Conservation (phyloP, 92 coral and sea anemone species). For the Palythoa grandis region DNA sequence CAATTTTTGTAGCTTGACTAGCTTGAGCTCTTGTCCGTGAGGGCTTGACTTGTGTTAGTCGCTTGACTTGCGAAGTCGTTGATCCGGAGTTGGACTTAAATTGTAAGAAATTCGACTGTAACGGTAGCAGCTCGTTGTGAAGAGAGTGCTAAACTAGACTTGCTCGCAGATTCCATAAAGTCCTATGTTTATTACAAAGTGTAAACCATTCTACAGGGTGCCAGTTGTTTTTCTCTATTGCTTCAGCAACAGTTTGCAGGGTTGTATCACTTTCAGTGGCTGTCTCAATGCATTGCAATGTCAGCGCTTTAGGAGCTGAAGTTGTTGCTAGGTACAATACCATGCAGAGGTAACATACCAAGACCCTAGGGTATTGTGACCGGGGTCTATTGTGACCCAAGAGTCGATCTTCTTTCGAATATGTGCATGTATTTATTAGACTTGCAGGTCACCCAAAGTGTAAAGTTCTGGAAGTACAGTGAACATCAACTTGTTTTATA, state of each 20-base stretch:
- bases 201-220: too few relatives aligned
- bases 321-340: constrained; percentile 54
- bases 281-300: constrained; percentile 47
- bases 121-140: constrained; percentile 7
- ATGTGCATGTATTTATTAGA: too few relatives aligned
- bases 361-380: too few relatives aligned
- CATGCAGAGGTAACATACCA: too few relatives aligned
- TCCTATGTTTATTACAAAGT: too few relatives aligned
- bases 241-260: constrained; percentile 55
- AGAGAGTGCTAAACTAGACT: too few relatives aligned
- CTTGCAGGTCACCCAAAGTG: too few relatives aligned
- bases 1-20: constrained; percentile 30
- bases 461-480: too few relatives aligned
- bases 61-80: constrained; percentile 25
- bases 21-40: constrained; percentile 32
- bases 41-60: constrained; percentile 20
- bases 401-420: too few relatives aligned
- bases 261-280: constrained; percentile 58
- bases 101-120: constrained; percentile 21
- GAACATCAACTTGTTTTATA: too few relatives aligned
- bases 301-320: constrained; percentile 62
- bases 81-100: constrained; percentile 27
- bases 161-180: too few relatives aligned
- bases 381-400: too few relatives aligned
- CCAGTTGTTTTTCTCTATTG: constrained; percentile 62